phyloP scores from a whole-genome alignment of 2,797 vertebrate species.

The Mycteria americana region DNA sequence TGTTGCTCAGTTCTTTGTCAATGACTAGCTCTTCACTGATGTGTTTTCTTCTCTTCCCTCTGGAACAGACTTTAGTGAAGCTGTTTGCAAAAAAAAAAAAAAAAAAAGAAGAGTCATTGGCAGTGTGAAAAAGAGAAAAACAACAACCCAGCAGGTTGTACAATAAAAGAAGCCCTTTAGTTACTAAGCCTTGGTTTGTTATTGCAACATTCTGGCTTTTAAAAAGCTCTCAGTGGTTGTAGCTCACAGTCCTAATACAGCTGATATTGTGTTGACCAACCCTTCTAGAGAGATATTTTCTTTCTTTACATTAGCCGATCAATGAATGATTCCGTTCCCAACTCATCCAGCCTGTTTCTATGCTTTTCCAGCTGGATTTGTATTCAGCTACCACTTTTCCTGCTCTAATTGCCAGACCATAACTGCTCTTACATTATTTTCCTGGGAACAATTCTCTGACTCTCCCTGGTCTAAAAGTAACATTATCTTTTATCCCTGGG shows the following conservation, averaged over 20 bases:
- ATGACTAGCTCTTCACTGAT: background rate
- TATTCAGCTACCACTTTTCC: background rate
- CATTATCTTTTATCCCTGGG: background rate
- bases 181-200: background rate
- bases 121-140: background rate
- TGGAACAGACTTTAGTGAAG: background rate
- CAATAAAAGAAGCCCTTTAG: background rate
- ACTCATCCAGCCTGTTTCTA: background rate
- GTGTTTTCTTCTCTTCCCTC: background rate
- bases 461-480: background rate
- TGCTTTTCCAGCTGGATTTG: background rate
- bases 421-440: background rate
- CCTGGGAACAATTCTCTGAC: background rate
- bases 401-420: background rate
- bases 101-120: background rate
- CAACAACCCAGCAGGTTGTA: background rate
- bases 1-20: background rate
- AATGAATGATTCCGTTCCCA: background rate
- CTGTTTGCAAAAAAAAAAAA: background rate
- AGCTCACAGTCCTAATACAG: background rate
- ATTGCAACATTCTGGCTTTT: background rate
- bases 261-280: background rate
- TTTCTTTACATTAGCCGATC: background rate
- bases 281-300: background rate
- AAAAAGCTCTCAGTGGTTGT: background rate